Evolutionary conservation across 1,140 invertebrate species (phyloP).

Genomic region (Eupeodes corollae): DNA sequence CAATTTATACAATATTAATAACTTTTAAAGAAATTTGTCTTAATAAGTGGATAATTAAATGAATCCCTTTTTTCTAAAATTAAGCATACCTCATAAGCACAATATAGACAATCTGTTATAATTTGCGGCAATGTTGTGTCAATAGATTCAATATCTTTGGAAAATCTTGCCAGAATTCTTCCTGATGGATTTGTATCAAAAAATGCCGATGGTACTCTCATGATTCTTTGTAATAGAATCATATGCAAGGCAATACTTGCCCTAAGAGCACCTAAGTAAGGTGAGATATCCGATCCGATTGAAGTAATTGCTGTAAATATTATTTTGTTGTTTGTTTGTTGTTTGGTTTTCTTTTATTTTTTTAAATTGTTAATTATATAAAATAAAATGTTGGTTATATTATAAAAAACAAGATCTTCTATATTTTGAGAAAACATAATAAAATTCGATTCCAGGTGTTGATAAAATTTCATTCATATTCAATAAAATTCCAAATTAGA

Average conservation of each 20-base stretch:
- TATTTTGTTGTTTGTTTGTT: background rate
- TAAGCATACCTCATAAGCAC: constrained; percentile 62
- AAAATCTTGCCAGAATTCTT: constrained; percentile 76
- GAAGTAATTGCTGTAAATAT: constrained; percentile 48
- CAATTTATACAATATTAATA: no score
- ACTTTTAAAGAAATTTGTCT: no score
- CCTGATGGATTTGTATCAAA: constrained; percentile 82
- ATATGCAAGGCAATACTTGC: constrained; percentile 67
- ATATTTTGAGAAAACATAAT: no score
- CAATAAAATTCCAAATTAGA: no score
- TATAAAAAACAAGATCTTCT: no score
- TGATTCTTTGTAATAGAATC: constrained; percentile 58
- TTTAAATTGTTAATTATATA: no score
- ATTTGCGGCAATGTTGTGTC: constrained; percentile 60
- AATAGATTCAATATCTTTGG: constrained; percentile 64
- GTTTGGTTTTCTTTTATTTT: background rate
- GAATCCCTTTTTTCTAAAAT: no score
- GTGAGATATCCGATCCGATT: constrained; percentile 57
- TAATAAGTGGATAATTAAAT: no score
- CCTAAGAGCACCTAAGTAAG: constrained; percentile 56
- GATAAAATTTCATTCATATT: no score
- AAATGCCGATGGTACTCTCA: constrained; percentile 66
- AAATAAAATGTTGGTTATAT: no score
- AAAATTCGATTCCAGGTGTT: no score
- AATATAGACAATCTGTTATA: constrained; percentile 62